phyloP scores from a whole-genome alignment of 1,140 invertebrate species.

The Drosophila nigrodunni region DNA sequence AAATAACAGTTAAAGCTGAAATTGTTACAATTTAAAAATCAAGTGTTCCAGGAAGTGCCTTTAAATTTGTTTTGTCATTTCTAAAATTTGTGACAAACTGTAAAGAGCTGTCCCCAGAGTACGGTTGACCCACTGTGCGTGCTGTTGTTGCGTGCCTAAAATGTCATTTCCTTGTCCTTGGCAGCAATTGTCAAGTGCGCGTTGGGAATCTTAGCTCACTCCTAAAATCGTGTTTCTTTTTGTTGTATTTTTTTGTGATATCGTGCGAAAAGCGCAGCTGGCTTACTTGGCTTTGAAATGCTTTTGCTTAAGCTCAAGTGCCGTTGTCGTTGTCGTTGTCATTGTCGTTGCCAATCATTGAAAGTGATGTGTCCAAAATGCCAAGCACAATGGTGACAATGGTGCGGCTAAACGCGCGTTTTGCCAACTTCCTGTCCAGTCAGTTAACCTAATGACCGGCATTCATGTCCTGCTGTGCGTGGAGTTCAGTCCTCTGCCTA shows the following conservation, averaged over 20 bases:
- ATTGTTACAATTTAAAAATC: no score
- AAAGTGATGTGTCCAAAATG: slow-evolving; percentile 72
- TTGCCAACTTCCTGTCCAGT: slow-evolving; percentile 70
- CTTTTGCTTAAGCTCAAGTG: slow-evolving; percentile 45
- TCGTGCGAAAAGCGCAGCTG: slow-evolving; percentile 75
- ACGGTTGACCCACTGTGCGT: slow-evolving; percentile 11
- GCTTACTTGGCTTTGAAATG: not conserved
- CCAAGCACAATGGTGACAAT: slow-evolving; percentile 59
- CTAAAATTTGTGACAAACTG: no score
- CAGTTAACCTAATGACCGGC: slow-evolving; percentile 79
- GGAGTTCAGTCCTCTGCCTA: not conserved
- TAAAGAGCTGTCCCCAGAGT: not conserved
- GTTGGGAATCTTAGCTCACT: slow-evolving; percentile 27
- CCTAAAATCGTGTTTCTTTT: not conserved
- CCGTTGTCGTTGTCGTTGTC: slow-evolving; percentile 10
- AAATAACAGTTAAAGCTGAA: no score
- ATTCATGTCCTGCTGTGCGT: slow-evolving; percentile 58
- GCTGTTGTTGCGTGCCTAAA: slow-evolving; percentile 61
- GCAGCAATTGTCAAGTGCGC: slow-evolving; percentile 74
- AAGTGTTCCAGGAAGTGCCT: no score
- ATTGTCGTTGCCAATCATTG: slow-evolving; percentile 67
- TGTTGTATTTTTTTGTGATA: slow-evolving; percentile 1
- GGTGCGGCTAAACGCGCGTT: slow-evolving; percentile 38
- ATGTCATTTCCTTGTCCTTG: slow-evolving; percentile 76
- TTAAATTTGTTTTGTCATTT: no score